Evolutionary conservation across 2,113 vertebrate genomes (phyloP), one percentile per base, ranked within the genome.

Genomic region (Lamprotornis superbus): DNA sequence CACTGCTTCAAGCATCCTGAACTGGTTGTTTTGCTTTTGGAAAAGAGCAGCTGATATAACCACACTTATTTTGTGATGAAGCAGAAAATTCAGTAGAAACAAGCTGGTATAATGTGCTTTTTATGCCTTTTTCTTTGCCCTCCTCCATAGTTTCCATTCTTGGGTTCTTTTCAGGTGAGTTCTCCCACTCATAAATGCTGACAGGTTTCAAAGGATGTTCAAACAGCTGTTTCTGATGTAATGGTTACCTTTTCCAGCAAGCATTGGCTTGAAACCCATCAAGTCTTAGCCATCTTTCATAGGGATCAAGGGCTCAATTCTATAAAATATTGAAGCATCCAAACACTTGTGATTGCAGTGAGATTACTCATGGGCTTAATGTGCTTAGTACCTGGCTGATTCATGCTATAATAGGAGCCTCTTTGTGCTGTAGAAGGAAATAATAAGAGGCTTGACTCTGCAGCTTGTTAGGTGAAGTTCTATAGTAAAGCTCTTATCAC

Each of bases 381-480:
- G 60, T 81, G 56, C 83, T 90, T 65, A 64, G 80, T 93, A 93
- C 88, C 86, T 95, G 92, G 16, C 69, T 94, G 90, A 94, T 86
- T 96, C 90, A 92, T 22, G 25, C 40, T 70, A 3, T 67, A 83
- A 89, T 28, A 52, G 85, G 71, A 93, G 80, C 39, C 64, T 92
- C 49, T 95, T 94, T 85, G 76, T 67, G 75, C 60, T 91, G 28
- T 11, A 40, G 39, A 63, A 44, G 64, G 81, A 90, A 90, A 77
- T 77, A 94, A 47, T 47, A 44, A 75, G n/a, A 80, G n/a, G 23
- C 40, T 75, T 92, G 71, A 68, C 49, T 84, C 70, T 60, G 7
- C 30, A 7, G 1, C 52, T 92, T 39, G n/a, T 60, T 75, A 68
- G 76, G 44, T 81, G 64, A 85, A 90, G 76, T 90, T 94, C 90